These are phyloP conservation scores for Drosophila baimaii DNA, from an alignment of 1,140 invertebrate genomes.

Conservation along the genomic window DNA sequence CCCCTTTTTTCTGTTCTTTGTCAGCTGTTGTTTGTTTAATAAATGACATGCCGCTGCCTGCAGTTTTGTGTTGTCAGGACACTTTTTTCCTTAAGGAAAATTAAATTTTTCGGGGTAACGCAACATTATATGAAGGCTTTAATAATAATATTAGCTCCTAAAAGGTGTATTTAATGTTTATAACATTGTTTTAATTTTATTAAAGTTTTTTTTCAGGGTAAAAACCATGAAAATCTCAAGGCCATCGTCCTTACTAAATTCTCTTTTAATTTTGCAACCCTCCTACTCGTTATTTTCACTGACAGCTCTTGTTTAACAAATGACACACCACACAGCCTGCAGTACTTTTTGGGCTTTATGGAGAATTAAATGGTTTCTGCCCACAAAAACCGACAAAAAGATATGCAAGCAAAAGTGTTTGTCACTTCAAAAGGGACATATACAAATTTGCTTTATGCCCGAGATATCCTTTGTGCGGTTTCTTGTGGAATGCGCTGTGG, in stretches of 20 bases:
- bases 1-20: constrained; percentile 19
- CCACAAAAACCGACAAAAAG: constrained; percentile 27
- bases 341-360: constrained; percentile 30
- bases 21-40: constrained; percentile 56
- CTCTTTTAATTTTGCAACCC: constrained; percentile 71
- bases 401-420: constrained; percentile 15
- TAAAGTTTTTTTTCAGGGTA: neutral
- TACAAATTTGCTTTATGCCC: constrained; percentile 13
- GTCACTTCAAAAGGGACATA: constrained; percentile 22
- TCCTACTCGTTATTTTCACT: constrained; percentile 15
- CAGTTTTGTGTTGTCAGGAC: constrained; percentile 1
- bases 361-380: constrained; percentile 45
- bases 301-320: constrained; percentile 34
- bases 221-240: neutral
- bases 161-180: no score
- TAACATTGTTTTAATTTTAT: neutral
- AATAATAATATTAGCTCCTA: neutral
- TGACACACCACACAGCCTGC: constrained; percentile 14
- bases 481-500: constrained; percentile 5
- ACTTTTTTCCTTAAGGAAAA: constrained; percentile 30
- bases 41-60: constrained; percentile 49
- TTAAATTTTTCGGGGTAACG: constrained; percentile 2
- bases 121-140: neutral
- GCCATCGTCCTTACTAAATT: constrained; percentile 38
- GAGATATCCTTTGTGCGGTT: constrained; percentile 18